phyloP scores from a whole-genome alignment of 2,113 vertebrate species.

The Gambusia affinis region DNA sequence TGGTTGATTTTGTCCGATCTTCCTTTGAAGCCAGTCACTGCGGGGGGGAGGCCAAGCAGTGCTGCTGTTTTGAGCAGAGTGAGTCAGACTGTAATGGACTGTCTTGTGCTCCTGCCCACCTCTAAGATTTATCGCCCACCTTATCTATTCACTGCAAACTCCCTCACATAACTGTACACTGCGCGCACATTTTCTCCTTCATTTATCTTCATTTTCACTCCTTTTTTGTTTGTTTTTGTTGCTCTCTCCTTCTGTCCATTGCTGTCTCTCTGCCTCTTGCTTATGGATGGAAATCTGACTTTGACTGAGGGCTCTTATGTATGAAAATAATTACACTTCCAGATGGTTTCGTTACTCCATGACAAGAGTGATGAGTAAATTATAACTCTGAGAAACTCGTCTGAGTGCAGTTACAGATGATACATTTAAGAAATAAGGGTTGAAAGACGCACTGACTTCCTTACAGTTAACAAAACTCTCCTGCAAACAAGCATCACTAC shows the following conservation, averaged over 20 bases:
- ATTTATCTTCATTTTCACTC: conserved; percentile 50
- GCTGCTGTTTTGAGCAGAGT: conserved; percentile 65
- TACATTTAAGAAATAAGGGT: background rate
- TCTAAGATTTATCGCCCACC: conserved; percentile 70
- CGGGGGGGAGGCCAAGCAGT: conserved; percentile 42
- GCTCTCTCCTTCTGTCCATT: background rate
- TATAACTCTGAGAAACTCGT: conserved; percentile 6
- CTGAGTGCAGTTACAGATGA: conserved; percentile 3
- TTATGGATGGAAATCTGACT: conserved; percentile 6
- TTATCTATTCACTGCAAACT: conserved; percentile 57
- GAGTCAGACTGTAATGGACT: conserved; percentile 64
- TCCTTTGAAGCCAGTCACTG: conserved; percentile 46
- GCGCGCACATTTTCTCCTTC: conserved; percentile 40
- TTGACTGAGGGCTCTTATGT: conserved; percentile 1
- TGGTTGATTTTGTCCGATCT: conserved; percentile 20
- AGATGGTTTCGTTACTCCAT: conserved; percentile 18
- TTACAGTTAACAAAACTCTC: conserved; percentile 1
- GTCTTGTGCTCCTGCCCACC: conserved; percentile 64
- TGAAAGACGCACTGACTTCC: conserved; percentile 8
- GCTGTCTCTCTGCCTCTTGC: conserved; percentile 12
- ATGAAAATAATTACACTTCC: conserved; percentile 19
- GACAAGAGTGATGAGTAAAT: conserved; percentile 9
- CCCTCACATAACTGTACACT: conserved; percentile 48
- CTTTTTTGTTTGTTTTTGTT: conserved; percentile 20
- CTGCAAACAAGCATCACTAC: no score